phyloP scores from a whole-genome alignment of 2,888 invertebrate species.

The Anthoptus insignis region DNA sequence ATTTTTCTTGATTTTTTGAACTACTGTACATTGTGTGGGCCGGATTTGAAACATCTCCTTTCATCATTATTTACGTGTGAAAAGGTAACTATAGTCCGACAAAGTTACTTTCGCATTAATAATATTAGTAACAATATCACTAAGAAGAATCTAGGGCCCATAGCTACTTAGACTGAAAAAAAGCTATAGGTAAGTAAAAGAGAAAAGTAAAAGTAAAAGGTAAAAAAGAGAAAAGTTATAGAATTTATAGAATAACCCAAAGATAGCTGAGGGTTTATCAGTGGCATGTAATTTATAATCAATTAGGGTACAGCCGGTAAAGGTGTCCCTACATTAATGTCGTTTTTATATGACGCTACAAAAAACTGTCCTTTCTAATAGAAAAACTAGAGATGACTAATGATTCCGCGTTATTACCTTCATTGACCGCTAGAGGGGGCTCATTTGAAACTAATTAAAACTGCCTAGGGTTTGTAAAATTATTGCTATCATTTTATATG shows the following conservation, averaged over 20 bases:
- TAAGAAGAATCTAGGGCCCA: too few species aligned
- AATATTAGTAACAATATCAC: too few species aligned
- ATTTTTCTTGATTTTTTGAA: too few species aligned
- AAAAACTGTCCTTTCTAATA: slow-evolving; percentile 56
- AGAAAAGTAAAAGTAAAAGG: background rate
- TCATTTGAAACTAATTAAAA: slow-evolving; percentile 1
- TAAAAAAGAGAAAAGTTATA: background rate
- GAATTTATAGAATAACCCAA: slow-evolving; percentile 15
- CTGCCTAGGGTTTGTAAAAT: background rate
- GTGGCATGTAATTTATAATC: slow-evolving; percentile 61
- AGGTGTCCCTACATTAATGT: slow-evolving; percentile 51
- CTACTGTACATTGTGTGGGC: too few species aligned
- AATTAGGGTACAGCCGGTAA: slow-evolving; percentile 59
- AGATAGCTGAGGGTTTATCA: slow-evolving; percentile 23
- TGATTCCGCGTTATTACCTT: slow-evolving; percentile 13
- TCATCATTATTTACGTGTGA: too few species aligned
- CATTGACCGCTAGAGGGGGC: background rate
- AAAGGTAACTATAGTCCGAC: too few species aligned
- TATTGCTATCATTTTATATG: background rate
- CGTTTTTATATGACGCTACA: slow-evolving; percentile 48
- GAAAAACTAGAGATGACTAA: slow-evolving; percentile 32
- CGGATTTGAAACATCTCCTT: too few species aligned
- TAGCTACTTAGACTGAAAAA: too few species aligned
- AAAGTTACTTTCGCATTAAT: too few species aligned
- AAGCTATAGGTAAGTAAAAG: too few species aligned